A percentile compares a stretch with the other conserved stretches of the same genome.
phyloP scores from a whole-genome alignment of 2,113 vertebrate species.

The Calonectris borealis region DNA sequence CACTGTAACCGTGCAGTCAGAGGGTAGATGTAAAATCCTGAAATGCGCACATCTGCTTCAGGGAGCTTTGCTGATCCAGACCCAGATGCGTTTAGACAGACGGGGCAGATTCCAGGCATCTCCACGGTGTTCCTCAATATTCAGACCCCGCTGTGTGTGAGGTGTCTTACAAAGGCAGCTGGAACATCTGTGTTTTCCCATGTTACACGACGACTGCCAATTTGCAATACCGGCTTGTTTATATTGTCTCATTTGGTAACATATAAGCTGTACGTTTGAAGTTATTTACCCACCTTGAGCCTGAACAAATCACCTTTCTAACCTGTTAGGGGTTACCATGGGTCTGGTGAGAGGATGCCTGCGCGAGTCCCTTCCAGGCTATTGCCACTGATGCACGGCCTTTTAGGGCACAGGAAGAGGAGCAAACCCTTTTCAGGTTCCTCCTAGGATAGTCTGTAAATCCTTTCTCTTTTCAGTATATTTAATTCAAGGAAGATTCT shows the following conservation, averaged over 20 bases:
- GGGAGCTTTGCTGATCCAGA: not conserved
- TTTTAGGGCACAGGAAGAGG: not conserved
- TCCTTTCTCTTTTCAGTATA: not conserved
- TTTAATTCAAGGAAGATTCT: not conserved
- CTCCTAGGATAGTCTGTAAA: not conserved
- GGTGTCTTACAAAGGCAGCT: not conserved
- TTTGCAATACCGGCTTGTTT: not conserved
- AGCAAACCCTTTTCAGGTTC: not conserved
- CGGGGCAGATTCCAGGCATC: not conserved
- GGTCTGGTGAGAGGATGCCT: not conserved
- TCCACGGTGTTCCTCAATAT: not conserved
- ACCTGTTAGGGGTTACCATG: not conserved
- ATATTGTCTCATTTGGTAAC: not conserved
- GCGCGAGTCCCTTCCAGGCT: rapidly evolving
- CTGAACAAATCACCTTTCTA: not conserved
- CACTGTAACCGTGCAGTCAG: not conserved
- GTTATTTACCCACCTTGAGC: not conserved
- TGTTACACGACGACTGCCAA: not conserved
- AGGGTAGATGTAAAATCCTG: not conserved
- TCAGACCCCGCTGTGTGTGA: not conserved
- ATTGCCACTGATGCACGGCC: rapidly evolving
- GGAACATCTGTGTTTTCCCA: not conserved
- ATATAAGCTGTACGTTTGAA: not conserved
- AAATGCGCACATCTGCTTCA: not conserved
- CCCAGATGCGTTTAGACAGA: not conserved